phyloP scores from a whole-genome alignment of 2,113 vertebrate species.

The Calonectris borealis region DNA sequence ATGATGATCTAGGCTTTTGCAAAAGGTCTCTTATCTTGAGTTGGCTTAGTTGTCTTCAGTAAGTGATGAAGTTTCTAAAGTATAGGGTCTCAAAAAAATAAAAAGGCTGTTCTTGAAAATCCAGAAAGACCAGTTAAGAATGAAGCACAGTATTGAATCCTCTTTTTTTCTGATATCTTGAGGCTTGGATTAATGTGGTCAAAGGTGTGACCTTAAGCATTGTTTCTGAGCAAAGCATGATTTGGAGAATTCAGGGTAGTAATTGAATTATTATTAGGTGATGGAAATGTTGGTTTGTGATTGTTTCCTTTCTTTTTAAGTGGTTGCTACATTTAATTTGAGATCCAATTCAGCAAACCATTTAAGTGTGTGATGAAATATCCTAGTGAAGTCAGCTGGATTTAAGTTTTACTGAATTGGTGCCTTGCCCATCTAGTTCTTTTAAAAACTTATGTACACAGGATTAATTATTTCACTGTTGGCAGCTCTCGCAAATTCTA shows the following conservation, averaged over 20 bases:
- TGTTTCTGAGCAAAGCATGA: not conserved
- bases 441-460: constrained; percentile 5
- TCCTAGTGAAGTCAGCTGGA: not conserved
- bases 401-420: not conserved
- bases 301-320: constrained; percentile 6
- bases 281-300: not conserved
- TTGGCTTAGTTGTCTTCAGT: not conserved
- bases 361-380: not conserved
- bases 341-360: not conserved
- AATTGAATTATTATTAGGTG: not conserved
- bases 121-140: not conserved
- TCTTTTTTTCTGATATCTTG: not conserved
- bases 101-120: not conserved
- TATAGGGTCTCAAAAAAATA: not conserved
- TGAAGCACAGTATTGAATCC: not conserved
- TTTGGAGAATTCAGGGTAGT: not conserved
- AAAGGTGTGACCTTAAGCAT: not conserved
- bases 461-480: constrained; percentile 43
- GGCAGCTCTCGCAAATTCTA: constrained; percentile 12
- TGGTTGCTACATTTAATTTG: not conserved
- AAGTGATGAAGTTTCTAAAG: not conserved
- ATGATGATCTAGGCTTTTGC: not conserved
- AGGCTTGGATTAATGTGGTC: not conserved
- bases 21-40: not conserved
- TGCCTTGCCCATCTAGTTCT: not conserved